phyloP scores from a whole-genome alignment of 2,888 invertebrate genomes.

The Axea sp. region DNA sequence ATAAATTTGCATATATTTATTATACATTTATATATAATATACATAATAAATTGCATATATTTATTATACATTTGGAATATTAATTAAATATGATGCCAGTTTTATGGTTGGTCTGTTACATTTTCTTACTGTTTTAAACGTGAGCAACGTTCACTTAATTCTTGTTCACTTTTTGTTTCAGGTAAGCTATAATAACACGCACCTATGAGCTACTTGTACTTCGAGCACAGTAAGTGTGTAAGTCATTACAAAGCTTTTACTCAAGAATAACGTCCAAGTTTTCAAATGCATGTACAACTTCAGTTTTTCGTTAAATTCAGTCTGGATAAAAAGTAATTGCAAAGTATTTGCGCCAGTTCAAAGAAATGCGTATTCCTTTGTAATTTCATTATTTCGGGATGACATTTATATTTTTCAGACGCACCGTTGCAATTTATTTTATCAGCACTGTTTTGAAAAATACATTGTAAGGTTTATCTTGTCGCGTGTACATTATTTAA shows the following conservation, averaged over 20 bases:
- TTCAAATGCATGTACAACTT: conserved; percentile 23
- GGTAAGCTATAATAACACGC: conserved; percentile 27
- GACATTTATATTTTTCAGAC: conserved; percentile 11
- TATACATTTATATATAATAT: no score
- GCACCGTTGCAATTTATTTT: neutral
- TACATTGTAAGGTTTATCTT: no score
- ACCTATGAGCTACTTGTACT: conserved; percentile 21
- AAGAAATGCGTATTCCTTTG: conserved; percentile 2
- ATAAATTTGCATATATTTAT: no score
- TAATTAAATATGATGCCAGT: no score
- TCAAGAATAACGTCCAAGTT: conserved; percentile 23
- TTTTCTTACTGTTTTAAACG: neutral
- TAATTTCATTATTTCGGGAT: conserved; percentile 20
- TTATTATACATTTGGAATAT: no score
- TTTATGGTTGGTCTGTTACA: neutral
- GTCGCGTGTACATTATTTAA: no score
- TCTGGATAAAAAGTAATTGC: conserved; percentile 20
- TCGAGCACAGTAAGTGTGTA: conserved; percentile 33
- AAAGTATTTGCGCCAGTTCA: conserved; percentile 15
- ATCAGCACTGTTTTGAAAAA: no score
- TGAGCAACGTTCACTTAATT: conserved; percentile 2
- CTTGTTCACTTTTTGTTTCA: conserved; percentile 31
- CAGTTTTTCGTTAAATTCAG: conserved; percentile 3
- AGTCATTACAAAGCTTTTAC: conserved; percentile 46
- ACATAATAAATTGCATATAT: no score